Percentiles rank a stretch among this genome's conserved stretches.
phyloP scores from a whole-genome alignment of 2,113 vertebrate species.

The Lycaon pictus region DNA sequence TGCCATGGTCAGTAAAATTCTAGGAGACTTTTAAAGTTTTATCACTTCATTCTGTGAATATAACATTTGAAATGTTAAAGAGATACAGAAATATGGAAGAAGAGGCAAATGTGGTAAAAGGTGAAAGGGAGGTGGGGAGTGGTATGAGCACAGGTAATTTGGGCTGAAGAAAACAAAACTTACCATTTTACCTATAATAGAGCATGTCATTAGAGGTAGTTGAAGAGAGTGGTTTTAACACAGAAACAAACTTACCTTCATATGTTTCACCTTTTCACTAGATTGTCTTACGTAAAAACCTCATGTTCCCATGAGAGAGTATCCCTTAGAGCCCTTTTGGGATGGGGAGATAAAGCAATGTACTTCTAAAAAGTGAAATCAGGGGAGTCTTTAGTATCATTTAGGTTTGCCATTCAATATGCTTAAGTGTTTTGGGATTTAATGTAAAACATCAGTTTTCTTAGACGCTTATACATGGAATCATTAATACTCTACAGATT shows the following conservation, averaged over 20 bases:
- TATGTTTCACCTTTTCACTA: not conserved
- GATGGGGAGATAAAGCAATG: not conserved
- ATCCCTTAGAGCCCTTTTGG: not conserved
- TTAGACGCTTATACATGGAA: not conserved
- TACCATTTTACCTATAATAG: not conserved
- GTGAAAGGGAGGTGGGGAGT: not conserved
- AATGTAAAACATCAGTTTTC: not conserved
- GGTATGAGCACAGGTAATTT: not conserved
- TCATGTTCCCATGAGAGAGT: not conserved
- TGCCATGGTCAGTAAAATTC: not conserved
- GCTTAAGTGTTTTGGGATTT: not conserved
- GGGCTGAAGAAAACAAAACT: not conserved
- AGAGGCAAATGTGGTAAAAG: not conserved
- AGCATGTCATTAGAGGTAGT: not conserved
- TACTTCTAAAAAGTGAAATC: not conserved
- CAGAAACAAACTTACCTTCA: not conserved
- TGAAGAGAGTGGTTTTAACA: not conserved
- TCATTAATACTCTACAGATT: not conserved
- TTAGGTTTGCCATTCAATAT: not conserved
- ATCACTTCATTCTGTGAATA: not conserved
- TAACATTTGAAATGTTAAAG: conserved; percentile 35
- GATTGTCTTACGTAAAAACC: not conserved
- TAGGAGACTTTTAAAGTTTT: not conserved
- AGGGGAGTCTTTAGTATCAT: not conserved
- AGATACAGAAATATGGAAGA: not conserved